A percentile compares a stretch with the other conserved stretches of the same genome.
These are phyloP conservation scores for Halcyon malimbica DNA, from an alignment of 2,113 vertebrate genomes.

Conservation along the genomic window DNA sequence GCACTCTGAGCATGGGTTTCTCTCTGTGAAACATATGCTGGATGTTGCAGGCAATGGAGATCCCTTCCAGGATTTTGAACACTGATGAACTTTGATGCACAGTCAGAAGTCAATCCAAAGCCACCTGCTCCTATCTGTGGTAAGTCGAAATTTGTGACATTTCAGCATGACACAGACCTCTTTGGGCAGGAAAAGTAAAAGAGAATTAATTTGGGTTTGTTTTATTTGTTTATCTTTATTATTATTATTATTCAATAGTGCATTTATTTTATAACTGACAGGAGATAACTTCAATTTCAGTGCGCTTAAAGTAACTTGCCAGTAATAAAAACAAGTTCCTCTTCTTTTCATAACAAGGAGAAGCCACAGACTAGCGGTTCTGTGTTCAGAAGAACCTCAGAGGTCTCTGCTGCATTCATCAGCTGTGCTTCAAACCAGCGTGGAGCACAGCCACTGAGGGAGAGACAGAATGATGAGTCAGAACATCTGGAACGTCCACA, in stretches of 20 bases:
- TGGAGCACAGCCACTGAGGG: conserved; percentile 54
- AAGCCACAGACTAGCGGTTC: not conserved
- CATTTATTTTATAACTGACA: not conserved
- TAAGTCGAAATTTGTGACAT: not conserved
- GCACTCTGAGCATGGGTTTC: not conserved
- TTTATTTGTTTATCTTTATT: not conserved
- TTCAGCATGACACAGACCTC: not conserved
- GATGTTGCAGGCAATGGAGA: not conserved
- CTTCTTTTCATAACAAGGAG: not conserved
- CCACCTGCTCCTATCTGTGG: not conserved
- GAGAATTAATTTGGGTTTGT: not conserved
- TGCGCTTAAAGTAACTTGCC: not conserved
- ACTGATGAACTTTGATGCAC: not conserved
- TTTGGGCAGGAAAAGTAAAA: not conserved
- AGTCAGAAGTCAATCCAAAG: not conserved
- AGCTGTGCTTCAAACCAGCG: not conserved
- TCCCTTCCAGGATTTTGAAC: not conserved
- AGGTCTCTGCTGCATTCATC: not conserved
- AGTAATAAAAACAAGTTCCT: not conserved
- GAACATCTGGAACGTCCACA: not conserved
- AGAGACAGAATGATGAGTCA: conserved; percentile 22
- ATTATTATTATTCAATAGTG: not conserved
- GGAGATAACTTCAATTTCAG: not conserved
- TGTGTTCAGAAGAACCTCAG: not conserved
- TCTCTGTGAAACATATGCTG: not conserved